These are phyloP conservation scores for Microcebus murinus DNA, from an alignment of 2,113 vertebrate genomes.

Conservation along the genomic window DNA sequence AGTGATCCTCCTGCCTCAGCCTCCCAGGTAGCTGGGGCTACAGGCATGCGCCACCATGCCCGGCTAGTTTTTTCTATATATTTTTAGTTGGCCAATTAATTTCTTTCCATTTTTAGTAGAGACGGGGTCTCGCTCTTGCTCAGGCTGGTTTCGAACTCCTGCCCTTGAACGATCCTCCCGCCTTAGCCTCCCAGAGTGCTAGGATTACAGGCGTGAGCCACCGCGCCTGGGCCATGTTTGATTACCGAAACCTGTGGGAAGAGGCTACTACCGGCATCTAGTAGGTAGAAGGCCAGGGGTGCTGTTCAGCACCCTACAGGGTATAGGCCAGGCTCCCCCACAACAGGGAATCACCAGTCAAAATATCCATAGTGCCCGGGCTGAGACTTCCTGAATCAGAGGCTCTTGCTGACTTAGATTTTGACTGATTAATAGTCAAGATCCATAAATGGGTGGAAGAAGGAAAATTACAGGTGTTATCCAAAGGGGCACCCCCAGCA, in stretches of 20 bases:
- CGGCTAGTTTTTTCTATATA: too few species aligned
- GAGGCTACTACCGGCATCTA: not conserved
- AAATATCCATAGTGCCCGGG: not conserved
- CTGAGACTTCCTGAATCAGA: not conserved
- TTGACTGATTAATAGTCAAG: not conserved
- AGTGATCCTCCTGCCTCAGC: too few species aligned
- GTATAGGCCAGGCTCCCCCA: not conserved
- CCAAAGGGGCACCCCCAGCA: not conserved
- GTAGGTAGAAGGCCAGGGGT: not conserved
- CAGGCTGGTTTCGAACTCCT: too few species aligned
- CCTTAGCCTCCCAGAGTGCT: too few species aligned
- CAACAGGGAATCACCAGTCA: not conserved
- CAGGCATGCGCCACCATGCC: too few species aligned
- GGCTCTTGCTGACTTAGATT: not conserved
- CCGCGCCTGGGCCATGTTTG: not conserved
- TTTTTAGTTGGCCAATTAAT: too few species aligned
- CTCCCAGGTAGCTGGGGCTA: too few species aligned
- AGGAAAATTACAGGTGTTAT: not conserved
- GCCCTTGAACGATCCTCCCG: too few species aligned
- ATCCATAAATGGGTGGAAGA: not conserved
- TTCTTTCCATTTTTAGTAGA: too few species aligned
- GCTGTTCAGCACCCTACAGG: not conserved
- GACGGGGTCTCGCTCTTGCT: too few species aligned
- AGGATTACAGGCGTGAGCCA: too few species aligned
- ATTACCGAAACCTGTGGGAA: too few species aligned